phyloP scores from a whole-genome alignment of 2,113 vertebrate genomes.

The Chelonoidis abingdonii region DNA sequence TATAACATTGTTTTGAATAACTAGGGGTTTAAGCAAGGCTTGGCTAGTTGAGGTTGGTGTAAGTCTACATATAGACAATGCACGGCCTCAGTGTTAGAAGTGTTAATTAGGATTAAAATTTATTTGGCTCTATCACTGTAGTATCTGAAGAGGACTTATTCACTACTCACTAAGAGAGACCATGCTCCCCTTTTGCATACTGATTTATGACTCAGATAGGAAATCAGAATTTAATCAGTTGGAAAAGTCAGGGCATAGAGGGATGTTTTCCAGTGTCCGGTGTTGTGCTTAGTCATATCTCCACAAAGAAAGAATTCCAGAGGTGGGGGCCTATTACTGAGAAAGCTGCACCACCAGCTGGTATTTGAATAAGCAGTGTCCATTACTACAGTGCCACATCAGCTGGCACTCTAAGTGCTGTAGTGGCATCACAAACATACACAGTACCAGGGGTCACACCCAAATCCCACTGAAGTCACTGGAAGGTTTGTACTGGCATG shows the following conservation, averaged over 20 bases:
- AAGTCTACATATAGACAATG: conserved; percentile 16
- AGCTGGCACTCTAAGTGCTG: neutral
- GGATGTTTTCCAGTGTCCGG: conserved; percentile 13
- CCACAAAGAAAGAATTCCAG: neutral
- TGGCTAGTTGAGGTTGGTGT: conserved; percentile 29
- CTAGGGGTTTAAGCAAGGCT: neutral
- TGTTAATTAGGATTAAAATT: neutral
- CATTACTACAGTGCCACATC: neutral
- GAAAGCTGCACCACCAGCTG: neutral
- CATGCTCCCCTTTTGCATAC: conserved; percentile 1
- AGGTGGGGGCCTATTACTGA: neutral
- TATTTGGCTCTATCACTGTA: neutral
- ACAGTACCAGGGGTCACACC: neutral
- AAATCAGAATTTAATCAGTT: too few species aligned
- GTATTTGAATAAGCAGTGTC: neutral
- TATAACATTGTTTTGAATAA: conserved; percentile 23
- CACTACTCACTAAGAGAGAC: conserved; percentile 27
- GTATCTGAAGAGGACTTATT: neutral
- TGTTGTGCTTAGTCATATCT: neutral
- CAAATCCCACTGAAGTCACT: neutral
- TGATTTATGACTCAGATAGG: too few species aligned
- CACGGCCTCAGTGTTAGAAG: neutral
- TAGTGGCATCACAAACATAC: accelerated
- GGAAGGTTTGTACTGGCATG: neutral
- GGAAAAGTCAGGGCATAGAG: neutral